Percentiles rank a stretch among this genome's conserved stretches.
Evolutionary conservation across 2,113 vertebrate genomes (phyloP).

Genomic region (Corvus hawaiiensis): DNA sequence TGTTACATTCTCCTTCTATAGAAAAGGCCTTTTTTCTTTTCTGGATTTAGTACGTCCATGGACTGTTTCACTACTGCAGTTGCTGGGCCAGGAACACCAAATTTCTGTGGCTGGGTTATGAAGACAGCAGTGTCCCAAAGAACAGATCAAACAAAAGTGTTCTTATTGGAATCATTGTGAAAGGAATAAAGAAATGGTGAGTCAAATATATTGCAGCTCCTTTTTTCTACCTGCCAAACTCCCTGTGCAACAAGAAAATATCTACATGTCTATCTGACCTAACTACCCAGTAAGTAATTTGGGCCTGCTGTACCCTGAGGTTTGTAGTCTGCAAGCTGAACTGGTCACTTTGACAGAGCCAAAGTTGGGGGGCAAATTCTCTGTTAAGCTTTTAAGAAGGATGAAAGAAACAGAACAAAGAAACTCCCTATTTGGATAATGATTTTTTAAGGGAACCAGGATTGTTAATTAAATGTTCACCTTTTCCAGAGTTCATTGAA

Average conservation of each 20-base stretch:
- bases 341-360: not conserved
- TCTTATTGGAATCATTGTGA: not conserved
- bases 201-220: not conserved
- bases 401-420: not conserved
- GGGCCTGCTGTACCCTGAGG: not conserved
- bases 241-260: not conserved
- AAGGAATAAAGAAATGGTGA: not conserved
- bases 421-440: not conserved
- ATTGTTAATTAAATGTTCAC: not conserved
- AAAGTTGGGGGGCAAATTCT: not conserved
- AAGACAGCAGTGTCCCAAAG: not conserved
- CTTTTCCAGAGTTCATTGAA: not conserved
- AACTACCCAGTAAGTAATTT: not conserved
- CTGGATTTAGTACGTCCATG: not conserved
- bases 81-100: not conserved
- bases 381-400: not conserved
- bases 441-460: not conserved
- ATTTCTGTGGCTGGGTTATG: not conserved
- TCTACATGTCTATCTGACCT: not conserved
- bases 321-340: not conserved
- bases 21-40: not conserved
- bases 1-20: not conserved
- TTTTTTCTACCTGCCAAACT: not conserved
- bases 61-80: not conserved
- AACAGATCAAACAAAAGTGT: not conserved